These are phyloP conservation scores for Pollenia amentaria DNA, from an alignment of 2,888 invertebrate species.

Conservation along the genomic window DNA sequence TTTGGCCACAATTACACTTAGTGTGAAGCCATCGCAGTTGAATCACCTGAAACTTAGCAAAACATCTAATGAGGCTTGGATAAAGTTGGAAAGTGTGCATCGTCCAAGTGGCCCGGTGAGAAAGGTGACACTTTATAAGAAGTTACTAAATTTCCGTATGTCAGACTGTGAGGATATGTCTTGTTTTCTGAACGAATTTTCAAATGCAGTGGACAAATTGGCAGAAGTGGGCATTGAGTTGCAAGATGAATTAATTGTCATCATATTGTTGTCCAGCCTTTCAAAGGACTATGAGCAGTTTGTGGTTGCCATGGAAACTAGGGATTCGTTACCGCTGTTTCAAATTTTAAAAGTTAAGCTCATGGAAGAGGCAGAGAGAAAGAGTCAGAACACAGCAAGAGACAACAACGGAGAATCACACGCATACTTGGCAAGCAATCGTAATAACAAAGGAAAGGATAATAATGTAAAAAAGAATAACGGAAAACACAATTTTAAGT, in stretches of 20 bases:
- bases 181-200: conserved; percentile 41
- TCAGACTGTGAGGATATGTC: conserved; percentile 26
- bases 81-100: conserved; percentile 37
- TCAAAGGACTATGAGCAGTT: conserved; percentile 47
- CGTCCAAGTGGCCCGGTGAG: conserved; percentile 33
- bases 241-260: conserved; percentile 7
- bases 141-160: conserved; percentile 44
- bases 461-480: background rate
- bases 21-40: conserved; percentile 72
- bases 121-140: conserved; percentile 9
- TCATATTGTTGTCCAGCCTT: conserved; percentile 40
- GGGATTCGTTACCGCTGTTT: conserved; percentile 40
- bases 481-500: conserved; percentile 13
- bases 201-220: conserved; percentile 28
- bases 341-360: conserved; percentile 52
- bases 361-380: conserved; percentile 35
- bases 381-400: conserved; percentile 7
- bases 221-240: conserved; percentile 23
- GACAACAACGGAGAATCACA: background rate
- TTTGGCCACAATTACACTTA: conserved; percentile 70
- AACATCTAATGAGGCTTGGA: conserved; percentile 61
- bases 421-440: conserved; percentile 34
- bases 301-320: conserved; percentile 29
- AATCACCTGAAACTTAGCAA: conserved; percentile 68
- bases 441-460: conserved; percentile 14